Evolutionary conservation across 2,113 vertebrate species (phyloP).

Genomic region (Chunga burmeisteri): DNA sequence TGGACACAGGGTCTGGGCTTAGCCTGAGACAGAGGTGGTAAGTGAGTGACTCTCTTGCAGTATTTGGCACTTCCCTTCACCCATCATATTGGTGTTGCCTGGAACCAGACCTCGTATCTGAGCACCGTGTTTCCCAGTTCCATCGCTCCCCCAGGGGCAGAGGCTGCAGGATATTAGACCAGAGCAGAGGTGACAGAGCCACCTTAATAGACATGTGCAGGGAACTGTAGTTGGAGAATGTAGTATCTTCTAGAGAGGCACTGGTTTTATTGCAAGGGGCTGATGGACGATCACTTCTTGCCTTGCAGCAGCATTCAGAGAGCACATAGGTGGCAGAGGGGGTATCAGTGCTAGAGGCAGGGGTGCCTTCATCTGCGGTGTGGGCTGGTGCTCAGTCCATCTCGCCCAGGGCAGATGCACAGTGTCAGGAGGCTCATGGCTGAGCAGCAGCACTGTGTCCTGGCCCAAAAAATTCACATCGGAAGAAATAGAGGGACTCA

Average conservation of each 20-base stretch:
- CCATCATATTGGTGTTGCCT: not conserved
- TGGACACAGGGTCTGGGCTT: not conserved
- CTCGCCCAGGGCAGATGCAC: not conserved
- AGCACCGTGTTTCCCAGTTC: not conserved
- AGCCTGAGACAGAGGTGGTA: not conserved
- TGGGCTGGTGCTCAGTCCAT: not conserved
- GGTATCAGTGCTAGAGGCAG: not conserved
- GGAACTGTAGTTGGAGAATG: not conserved
- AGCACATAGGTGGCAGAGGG: not conserved
- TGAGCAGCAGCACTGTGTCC: not conserved
- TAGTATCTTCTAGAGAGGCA: not conserved
- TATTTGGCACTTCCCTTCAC: not conserved
- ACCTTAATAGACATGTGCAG: not conserved
- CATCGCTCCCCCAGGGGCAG: not conserved
- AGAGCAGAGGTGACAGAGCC: not conserved
- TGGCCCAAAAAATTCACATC: not conserved
- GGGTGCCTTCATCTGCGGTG: not conserved
- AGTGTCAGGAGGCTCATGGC: not conserved
- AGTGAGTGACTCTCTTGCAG: not conserved
- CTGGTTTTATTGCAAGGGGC: not conserved
- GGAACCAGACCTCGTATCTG: not conserved
- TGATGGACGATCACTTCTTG: not conserved
- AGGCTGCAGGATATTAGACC: not conserved
- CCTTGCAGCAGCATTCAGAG: not conserved
- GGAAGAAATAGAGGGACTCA: not conserved